A percentile compares a stretch with the other conserved stretches of the same genome.
These are phyloP conservation scores for Nowickia ferox DNA, from an alignment of 2,888 invertebrate species.

Conservation along the genomic window DNA sequence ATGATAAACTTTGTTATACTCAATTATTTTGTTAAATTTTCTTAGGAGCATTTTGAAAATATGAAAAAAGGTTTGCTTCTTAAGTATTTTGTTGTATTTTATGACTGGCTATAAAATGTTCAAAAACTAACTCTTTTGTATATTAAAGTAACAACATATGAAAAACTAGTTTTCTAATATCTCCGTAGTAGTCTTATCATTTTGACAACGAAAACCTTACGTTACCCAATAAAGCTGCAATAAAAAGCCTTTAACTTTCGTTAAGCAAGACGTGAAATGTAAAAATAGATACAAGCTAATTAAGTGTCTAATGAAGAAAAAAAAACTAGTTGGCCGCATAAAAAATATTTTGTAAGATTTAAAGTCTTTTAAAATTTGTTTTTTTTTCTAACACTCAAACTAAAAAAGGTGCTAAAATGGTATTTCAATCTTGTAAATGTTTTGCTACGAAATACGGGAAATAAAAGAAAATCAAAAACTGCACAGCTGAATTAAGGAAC, in stretches of 20 bases:
- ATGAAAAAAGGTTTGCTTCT: background rate
- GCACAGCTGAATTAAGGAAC: conserved; percentile 42
- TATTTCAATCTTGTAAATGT: background rate
- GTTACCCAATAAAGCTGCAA: conserved; percentile 6
- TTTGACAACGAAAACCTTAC: background rate
- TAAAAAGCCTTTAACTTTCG: conserved; percentile 5
- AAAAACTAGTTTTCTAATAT: conserved; percentile 44
- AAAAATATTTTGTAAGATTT: conserved; percentile 5
- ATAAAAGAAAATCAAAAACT: conserved; percentile 60
- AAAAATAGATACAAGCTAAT: conserved; percentile 1
- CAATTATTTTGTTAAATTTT: too few species aligned
- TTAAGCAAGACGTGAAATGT: conserved; percentile 25
- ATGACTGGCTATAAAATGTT: background rate
- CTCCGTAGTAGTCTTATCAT: background rate
- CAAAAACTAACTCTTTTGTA: background rate
- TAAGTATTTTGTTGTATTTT: conserved; percentile 37
- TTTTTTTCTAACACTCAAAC: conserved; percentile 37
- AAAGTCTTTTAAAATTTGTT: background rate
- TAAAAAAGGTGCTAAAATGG: conserved; percentile 22
- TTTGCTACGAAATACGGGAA: conserved; percentile 30
- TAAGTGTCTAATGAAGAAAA: conserved; percentile 13
- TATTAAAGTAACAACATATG: background rate
- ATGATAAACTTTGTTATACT: too few species aligned
- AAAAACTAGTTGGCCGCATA: conserved; percentile 16
- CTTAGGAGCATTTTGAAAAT: background rate